Evolutionary conservation across 2,888 invertebrate genomes (phyloP), one percentile per base, ranked within the genome.

Genomic region (Dryococelus australis): DNA sequence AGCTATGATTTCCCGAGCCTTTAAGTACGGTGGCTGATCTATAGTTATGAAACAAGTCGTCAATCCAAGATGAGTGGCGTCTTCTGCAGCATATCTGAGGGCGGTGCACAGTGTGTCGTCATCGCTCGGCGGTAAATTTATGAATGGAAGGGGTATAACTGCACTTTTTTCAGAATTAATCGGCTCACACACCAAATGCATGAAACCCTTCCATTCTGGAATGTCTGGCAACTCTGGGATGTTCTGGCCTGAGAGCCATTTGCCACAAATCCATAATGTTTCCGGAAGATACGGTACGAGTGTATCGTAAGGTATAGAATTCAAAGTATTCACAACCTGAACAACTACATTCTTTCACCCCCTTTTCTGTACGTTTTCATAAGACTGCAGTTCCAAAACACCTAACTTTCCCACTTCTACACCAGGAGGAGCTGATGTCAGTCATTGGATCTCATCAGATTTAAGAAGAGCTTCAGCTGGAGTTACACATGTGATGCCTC

Each of bases 1-100:
- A 65, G 65, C 65, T 12, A 81, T 12, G 81, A 81, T 81, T 81
- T 81, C 81, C 12, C 81, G 27, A 81, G 81, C 27, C 81, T 81
- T 81, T 13, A 35, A 6, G 12, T 65, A 65, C 81, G 26, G 20
- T 9, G 81, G 81, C 20, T 81, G 81, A 35, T 81, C 81, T 12
- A 81, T 35, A 4, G 28, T 81, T 10, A 81, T 26, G 20, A 81
- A 81, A 81, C 81, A 81, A 27, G 35, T 81, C 10, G 28, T 9
- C 13, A 27, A 81, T 8, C 65, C 81, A 13, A 13, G 27, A 4
- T 27, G 81, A 27, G 9, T 9, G 81, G 28, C 35, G 20, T 81
- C 81, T 27, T 81, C 35, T 27, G 27, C 28, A 81, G 13, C 81
- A 35, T 27, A 81, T 27, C 35, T 27, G 27, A 81, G 20, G 26